Percentiles rank a stretch among this genome's conserved stretches.
phyloP scores from a whole-genome alignment of 2,888 invertebrate genomes.

The Xanthia togata region DNA sequence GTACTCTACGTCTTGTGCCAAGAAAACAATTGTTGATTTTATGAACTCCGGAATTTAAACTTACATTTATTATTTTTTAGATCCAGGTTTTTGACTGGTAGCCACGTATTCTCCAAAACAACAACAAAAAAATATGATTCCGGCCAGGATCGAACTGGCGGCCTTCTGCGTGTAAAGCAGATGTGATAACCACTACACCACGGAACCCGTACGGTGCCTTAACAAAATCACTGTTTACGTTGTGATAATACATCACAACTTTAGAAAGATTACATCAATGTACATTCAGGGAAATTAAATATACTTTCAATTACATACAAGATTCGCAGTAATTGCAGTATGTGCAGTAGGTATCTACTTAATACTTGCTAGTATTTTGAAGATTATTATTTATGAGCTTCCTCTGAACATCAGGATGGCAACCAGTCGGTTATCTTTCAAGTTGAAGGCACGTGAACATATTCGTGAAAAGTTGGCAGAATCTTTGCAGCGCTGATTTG shows the following conservation, averaged over 20 bases:
- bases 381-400: neutral
- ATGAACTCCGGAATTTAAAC: neutral
- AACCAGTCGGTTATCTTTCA: no score
- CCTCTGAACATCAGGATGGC: no score
- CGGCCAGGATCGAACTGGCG: constrained; percentile 88
- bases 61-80: neutral
- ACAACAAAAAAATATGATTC: constrained; percentile 77
- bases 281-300: neutral
- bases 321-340: neutral
- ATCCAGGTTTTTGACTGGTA: neutral
- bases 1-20: neutral
- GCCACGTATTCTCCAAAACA: constrained; percentile 22
- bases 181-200: constrained; percentile 84
- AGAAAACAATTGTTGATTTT: neutral
- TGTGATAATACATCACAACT: neutral
- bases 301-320: neutral
- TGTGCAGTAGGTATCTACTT: no score
- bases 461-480: no score
- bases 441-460: no score
- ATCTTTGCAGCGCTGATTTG: no score
- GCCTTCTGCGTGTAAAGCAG: constrained; percentile 86
- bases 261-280: neutral
- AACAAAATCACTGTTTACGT: constrained; percentile 35
- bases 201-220: constrained; percentile 59
- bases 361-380: neutral